Conservation (phyloP, 2,888 invertebrate genomes). For the Eristalis pertinax region DNA sequence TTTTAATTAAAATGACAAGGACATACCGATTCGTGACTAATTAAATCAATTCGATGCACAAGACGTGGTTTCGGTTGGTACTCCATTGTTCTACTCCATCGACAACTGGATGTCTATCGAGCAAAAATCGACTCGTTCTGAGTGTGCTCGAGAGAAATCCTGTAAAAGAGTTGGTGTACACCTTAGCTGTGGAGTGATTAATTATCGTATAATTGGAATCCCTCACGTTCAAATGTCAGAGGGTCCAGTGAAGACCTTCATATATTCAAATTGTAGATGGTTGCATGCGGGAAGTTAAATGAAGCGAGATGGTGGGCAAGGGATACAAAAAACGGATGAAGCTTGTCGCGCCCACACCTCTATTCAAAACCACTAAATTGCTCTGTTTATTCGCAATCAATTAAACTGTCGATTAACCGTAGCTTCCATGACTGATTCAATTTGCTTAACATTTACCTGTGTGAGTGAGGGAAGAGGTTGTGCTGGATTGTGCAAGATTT, state of each 20-base stretch:
- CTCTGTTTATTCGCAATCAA: constrained; percentile 64
- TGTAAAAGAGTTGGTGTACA: constrained; percentile 34
- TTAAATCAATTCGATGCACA: constrained; percentile 64
- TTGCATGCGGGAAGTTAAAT: constrained; percentile 42
- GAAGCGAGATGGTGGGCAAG: constrained; percentile 37
- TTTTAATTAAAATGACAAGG: constrained; percentile 72
- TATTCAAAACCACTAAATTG: constrained; percentile 50
- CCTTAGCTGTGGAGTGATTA: constrained; percentile 65
- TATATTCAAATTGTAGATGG: neutral
- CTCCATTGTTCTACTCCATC: constrained; percentile 30
- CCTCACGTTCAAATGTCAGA: constrained; percentile 61
- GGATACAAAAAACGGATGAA: constrained; percentile 35
- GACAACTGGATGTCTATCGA: constrained; percentile 27
- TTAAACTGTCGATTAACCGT: constrained; percentile 67
- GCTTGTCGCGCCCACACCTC: constrained; percentile 28
- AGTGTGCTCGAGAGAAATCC: neutral
- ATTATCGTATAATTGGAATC: constrained; percentile 68
- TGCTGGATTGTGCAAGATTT: neutral
- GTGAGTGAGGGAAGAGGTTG: neutral
- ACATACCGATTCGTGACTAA: constrained; percentile 70
- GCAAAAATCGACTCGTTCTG: constrained; percentile 36
- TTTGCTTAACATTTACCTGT: constrained; percentile 64
- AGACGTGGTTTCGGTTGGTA: constrained; percentile 48
- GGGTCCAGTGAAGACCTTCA: constrained; percentile 18
- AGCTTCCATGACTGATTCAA: constrained; percentile 64